These are phyloP conservation scores for Limosa lapponica DNA, from an alignment of 2,797 vertebrate species.

Conservation along the genomic window DNA sequence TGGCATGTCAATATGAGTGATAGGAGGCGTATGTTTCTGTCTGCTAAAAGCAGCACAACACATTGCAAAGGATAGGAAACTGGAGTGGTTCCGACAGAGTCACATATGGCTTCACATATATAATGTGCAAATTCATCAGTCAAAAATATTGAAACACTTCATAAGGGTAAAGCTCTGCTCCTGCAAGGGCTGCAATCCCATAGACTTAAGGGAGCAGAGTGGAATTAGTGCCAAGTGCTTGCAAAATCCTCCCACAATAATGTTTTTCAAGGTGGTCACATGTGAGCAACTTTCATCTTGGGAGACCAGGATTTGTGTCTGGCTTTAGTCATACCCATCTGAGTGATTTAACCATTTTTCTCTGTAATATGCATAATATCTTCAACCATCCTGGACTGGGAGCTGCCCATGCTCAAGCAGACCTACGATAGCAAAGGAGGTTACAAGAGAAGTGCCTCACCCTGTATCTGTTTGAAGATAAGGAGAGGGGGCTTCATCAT, in stretches of 20 bases:
- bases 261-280: not conserved
- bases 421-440: not conserved
- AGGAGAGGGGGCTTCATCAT: not conserved
- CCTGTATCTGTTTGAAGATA: not conserved
- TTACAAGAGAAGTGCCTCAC: not conserved
- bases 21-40: constrained; percentile 56
- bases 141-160: constrained; percentile 46
- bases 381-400: not conserved
- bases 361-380: not conserved
- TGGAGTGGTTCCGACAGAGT: constrained; percentile 20
- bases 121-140: constrained; percentile 61
- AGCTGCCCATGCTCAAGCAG: not conserved
- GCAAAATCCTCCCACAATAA: not conserved
- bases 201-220: not conserved
- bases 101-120: constrained; percentile 68
- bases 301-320: not conserved
- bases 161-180: constrained; percentile 10
- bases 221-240: not conserved
- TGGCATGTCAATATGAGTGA: constrained; percentile 45
- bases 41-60: constrained; percentile 65
- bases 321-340: not conserved
- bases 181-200: not conserved
- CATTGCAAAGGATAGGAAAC: constrained; percentile 52
- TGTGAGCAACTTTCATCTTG: not conserved
- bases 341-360: not conserved